These are phyloP conservation scores for Chironomus tentans DNA, from an alignment of 2,888 invertebrate genomes.

Conservation along the genomic window DNA sequence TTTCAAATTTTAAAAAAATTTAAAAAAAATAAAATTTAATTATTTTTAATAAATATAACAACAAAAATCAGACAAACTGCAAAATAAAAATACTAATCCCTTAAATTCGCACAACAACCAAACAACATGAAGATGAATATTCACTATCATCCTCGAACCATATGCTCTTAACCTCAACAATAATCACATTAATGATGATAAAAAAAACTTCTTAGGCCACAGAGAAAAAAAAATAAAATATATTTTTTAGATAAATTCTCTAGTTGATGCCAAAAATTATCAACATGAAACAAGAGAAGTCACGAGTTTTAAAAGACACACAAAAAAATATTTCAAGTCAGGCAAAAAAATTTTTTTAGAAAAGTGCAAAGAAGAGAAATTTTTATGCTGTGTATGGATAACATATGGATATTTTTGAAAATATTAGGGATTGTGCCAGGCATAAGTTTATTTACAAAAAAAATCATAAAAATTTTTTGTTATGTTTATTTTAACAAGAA, in stretches of 20 bases:
- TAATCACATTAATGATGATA: too few relatives aligned
- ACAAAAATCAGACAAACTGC: too few relatives aligned
- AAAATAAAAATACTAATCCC: too few relatives aligned
- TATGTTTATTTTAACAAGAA: conserved; percentile 14
- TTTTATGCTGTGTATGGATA: background rate
- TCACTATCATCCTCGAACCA: too few relatives aligned
- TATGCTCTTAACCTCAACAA: too few relatives aligned
- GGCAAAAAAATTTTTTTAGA: background rate
- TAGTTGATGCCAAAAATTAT: conserved; percentile 3
- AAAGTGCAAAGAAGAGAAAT: conserved; percentile 15
- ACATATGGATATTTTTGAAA: conserved; percentile 9
- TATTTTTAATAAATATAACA: too few relatives aligned
- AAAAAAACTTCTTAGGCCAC: background rate
- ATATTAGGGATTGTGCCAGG: conserved; percentile 16
- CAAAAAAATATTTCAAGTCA: background rate
- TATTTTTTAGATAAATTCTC: conserved; percentile 1
- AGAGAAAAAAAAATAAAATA: background rate
- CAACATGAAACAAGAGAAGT: conserved; percentile 3
- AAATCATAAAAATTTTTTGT: background rate
- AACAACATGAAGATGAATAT: too few relatives aligned
- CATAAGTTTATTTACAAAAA: conserved; percentile 17
- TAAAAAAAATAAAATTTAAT: too few relatives aligned
- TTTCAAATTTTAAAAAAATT: too few relatives aligned
- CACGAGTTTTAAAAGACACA: conserved; percentile 1
- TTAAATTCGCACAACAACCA: too few relatives aligned